Base-by-base conservation (phyloP, 2,113 vertebrate genomes). In the Holacanthus passer region DNA sequence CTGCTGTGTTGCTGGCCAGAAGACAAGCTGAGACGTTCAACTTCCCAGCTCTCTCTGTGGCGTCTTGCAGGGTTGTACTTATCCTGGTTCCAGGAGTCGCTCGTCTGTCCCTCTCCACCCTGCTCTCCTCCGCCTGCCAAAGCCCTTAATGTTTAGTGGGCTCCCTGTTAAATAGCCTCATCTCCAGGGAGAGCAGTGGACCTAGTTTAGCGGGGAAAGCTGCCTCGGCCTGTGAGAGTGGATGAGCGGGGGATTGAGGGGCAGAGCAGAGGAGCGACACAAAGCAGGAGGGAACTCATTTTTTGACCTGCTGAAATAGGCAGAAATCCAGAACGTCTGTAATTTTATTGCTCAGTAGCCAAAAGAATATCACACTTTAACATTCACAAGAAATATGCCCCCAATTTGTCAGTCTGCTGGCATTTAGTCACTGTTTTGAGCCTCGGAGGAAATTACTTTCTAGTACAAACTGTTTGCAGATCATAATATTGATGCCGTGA, bases 111-210 rank as follows among this genome's bases (percentile, higher is more conserved):
- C 84, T 69, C 53, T 68, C 24, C 62, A 27, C 50, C 52, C 78
- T 13, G 56, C 53, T 86, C 64, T 75, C 68, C 72, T 73, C 45
- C 9, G 41, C 56, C 83, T 91, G 87, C 89, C 88, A 91, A 80
- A 89, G 70, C 75, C 84, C 81, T 88, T 80, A 87, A 88, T 89
- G 85, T 87, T 91, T 59, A 72, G 77, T 70, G 73, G 77, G 67
- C 88, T 87, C 81, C 75, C 71, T 74, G 88, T 86, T 92, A 82
- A 92, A 90, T 60, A 84, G 72, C 35, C 53, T 37, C 9, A 20
- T 86, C 88, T 87, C 88, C 70, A 4, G 83, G 85, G 88, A 86
- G 60, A 79, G 75, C 79, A 62, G 58, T 59, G 79, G 83, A 85
- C 81, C 82, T 72, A 78, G 81, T 85, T 89, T 86, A 87, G 83